Conservation (phyloP, 2,113 vertebrate genomes). For the Passer montanus region DNA sequence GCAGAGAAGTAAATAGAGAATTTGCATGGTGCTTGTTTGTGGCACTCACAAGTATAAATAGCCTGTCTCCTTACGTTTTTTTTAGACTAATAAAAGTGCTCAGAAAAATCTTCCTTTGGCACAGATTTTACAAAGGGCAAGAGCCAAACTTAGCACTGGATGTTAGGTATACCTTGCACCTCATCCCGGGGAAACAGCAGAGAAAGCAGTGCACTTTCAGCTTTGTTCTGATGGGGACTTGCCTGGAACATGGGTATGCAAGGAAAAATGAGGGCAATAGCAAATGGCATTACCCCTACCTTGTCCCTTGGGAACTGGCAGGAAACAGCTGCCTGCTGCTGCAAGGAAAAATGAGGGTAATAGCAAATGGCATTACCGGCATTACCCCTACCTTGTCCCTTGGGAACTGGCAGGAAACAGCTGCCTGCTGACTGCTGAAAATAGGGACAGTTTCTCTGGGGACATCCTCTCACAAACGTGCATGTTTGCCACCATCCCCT, state of each 20-base stretch:
- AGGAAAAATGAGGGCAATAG: neutral
- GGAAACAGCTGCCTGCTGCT: no score
- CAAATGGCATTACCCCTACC: rapidly evolving
- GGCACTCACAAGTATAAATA: neutral
- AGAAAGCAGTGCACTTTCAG: neutral
- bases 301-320: neutral
- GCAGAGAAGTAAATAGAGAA: neutral
- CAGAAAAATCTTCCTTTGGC: neutral
- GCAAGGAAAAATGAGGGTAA: neutral
- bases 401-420: neutral
- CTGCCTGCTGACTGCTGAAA: neutral
- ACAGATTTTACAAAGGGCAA: neutral
- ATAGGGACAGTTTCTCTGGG: neutral
- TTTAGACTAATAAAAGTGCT: neutral
- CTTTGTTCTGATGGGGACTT: neutral
- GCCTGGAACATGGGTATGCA: neutral
- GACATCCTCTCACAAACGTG: neutral
- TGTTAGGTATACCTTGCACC: neutral
- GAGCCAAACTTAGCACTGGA: neutral
- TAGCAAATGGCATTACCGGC: neutral
- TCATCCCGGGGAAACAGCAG: neutral
- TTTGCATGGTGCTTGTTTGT: neutral
- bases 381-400: neutral
- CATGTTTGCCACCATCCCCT: neutral
- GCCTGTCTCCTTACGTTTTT: neutral